Evolutionary conservation across 1,140 invertebrate genomes (phyloP).

Genomic region (Drosophila nebulosa): DNA sequence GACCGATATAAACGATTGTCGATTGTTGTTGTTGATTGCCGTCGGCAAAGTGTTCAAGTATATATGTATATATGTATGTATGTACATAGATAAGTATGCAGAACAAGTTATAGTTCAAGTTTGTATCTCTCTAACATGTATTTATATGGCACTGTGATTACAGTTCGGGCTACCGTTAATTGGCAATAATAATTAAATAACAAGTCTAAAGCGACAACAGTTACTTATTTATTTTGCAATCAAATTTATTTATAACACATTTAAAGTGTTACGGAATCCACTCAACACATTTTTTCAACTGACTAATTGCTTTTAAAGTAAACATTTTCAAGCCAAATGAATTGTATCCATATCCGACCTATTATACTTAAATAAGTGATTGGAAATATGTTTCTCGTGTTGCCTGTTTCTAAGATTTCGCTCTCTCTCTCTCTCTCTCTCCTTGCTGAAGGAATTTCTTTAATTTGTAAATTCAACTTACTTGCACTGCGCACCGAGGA

Average conservation of each 20-base stretch:
- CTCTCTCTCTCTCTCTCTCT: not conserved
- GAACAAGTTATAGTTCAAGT: constrained; percentile 37
- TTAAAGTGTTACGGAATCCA: not conserved
- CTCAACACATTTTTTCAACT: not conserved
- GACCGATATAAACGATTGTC: not conserved
- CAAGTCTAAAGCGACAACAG: constrained; percentile 34
- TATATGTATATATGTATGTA: constrained; percentile 27
- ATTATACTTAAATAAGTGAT: too few relatives aligned
- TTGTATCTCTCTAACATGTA: not conserved
- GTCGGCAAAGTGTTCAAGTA: constrained; percentile 23
- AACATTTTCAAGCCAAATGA: not conserved
- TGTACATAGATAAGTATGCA: not conserved
- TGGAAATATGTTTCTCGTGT: too few relatives aligned
- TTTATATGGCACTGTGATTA: not conserved
- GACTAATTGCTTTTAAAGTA: not conserved
- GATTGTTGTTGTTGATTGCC: not conserved
- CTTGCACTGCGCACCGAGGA: constrained; percentile 80
- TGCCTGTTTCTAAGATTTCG: too few relatives aligned
- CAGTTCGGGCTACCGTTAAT: constrained; percentile 35
- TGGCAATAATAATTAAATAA: constrained; percentile 49
- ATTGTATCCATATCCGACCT: too few relatives aligned
- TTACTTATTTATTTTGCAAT: constrained; percentile 49
- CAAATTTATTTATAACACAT: constrained; percentile 20
- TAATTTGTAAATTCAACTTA: constrained; percentile 48
- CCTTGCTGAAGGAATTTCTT: too few relatives aligned